Percentiles rank a stretch among this genome's conserved stretches.
These are phyloP conservation scores for Trisateles emortualis DNA, from an alignment of 2,888 invertebrate species.

Conservation along the genomic window DNA sequence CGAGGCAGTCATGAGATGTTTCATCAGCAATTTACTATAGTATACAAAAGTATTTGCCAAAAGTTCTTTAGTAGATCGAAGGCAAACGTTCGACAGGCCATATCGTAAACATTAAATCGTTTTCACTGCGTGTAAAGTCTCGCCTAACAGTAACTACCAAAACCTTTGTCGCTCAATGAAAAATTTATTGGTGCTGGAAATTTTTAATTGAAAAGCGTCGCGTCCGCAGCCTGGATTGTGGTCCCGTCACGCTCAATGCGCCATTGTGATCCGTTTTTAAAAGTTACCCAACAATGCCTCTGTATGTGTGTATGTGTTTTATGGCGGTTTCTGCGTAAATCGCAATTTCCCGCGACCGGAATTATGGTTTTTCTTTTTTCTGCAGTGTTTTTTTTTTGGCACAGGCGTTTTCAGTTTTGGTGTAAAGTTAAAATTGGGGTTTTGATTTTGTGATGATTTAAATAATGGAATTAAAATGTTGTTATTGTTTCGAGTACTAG, in stretches of 20 bases:
- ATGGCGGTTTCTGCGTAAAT: constrained; percentile 48
- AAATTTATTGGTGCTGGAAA: constrained; percentile 51
- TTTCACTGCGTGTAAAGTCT: constrained; percentile 2
- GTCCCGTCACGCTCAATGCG: constrained; percentile 47
- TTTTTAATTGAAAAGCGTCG: constrained; percentile 54
- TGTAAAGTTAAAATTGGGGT: constrained; percentile 19
- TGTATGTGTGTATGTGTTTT: constrained; percentile 49
- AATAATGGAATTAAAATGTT: neutral
- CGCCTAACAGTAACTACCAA: constrained; percentile 39
- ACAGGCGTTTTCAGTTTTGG: constrained; percentile 34
- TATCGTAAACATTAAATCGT: neutral
- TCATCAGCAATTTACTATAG: no score
- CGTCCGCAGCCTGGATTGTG: constrained; percentile 37
- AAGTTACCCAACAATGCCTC: constrained; percentile 73
- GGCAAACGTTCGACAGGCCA: neutral
- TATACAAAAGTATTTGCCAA: neutral
- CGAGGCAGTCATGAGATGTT: no score
- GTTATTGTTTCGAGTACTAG: no score
- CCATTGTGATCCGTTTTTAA: constrained; percentile 57
- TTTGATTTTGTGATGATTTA: neutral
- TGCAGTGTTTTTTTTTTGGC: constrained; percentile 19
- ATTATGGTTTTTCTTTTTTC: constrained; percentile 35
- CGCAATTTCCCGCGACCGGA: constrained; percentile 50
- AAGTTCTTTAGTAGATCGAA: neutral
- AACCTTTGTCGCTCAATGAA: constrained; percentile 49